phyloP scores from a whole-genome alignment of 1,140 invertebrate species.

The Caenorhabditis tropicalis region DNA sequence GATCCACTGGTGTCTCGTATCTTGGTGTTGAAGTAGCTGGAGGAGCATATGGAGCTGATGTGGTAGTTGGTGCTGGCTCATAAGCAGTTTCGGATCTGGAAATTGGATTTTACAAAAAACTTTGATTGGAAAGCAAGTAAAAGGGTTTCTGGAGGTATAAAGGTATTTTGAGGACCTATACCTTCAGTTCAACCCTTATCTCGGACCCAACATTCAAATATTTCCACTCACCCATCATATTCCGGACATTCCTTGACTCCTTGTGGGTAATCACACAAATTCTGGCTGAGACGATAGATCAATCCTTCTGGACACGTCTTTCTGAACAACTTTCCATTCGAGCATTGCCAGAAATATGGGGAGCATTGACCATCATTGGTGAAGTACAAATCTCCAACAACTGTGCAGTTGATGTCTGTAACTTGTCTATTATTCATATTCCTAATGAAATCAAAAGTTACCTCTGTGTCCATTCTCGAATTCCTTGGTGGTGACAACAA shows the following conservation, averaged over 20 bases:
- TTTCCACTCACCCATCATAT: background rate
- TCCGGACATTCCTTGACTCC: background rate
- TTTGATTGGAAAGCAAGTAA: too few species aligned
- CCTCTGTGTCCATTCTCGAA: slow-evolving; percentile 19
- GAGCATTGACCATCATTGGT: background rate
- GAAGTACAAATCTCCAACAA: background rate
- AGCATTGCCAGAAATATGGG: background rate
- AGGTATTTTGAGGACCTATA: too few species aligned
- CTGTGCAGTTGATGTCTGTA: background rate
- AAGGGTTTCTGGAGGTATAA: too few species aligned
- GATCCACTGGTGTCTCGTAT: background rate
- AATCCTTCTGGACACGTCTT: slow-evolving; percentile 9
- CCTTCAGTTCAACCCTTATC: too few species aligned
- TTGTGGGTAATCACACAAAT: slow-evolving; percentile 7
- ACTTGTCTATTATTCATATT: too few species aligned
- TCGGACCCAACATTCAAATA: too few species aligned
- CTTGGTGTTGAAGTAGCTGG: background rate
- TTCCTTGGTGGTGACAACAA: background rate
- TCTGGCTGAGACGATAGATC: background rate
- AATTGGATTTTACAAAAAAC: background rate
- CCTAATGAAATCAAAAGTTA: too few species aligned
- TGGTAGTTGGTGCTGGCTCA: background rate
- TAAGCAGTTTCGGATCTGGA: background rate
- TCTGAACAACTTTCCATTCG: slow-evolving; percentile 11
- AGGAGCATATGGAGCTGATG: background rate